A percentile compares a stretch with the other conserved stretches of the same genome.
Conservation (phyloP, 1,140 invertebrate species). For the Orius laevigatus region DNA sequence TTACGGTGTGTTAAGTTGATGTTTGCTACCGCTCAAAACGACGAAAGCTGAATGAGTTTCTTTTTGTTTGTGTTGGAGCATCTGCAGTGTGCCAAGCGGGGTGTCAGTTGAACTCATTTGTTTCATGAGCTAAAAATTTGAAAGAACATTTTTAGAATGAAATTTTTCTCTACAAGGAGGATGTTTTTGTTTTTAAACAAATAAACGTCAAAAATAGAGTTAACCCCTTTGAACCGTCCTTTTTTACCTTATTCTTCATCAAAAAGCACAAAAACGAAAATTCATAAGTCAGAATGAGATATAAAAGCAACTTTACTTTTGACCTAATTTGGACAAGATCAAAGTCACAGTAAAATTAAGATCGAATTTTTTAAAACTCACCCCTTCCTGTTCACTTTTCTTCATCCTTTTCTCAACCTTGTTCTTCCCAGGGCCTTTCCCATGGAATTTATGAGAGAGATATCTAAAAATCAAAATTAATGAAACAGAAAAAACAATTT, state of each 20-base stretch:
- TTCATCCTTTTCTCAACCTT: conserved; percentile 95
- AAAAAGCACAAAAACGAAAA: no score
- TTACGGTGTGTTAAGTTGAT: no score
- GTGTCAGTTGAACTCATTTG: conserved; percentile 98
- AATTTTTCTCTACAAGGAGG: no score
- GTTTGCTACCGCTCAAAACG: conserved; percentile 78
- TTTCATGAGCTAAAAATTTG: conserved; percentile 64
- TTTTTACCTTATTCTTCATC: no score
- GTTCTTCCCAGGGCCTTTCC: conserved; percentile 97
- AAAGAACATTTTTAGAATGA: no score
- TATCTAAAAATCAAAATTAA: conserved; percentile 35
- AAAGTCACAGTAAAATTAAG: no score
- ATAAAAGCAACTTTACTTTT: no score
- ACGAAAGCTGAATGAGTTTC: conserved; percentile 90
- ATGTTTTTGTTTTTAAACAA: no score
- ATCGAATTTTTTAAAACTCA: conserved; percentile 29
- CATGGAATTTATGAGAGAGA: conserved; percentile 96
- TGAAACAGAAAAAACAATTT: conserved; percentile 5
- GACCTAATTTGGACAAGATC: no score
- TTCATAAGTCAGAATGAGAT: no score
- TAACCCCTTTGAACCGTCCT: no score
- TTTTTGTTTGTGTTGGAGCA: conserved; percentile 92
- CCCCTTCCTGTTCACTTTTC: conserved; percentile 84
- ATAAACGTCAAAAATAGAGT: no score
- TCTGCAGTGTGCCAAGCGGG: conserved; percentile 80